Base-by-base conservation (phyloP, 2,797 vertebrate genomes). In the Zalophus californianus region DNA sequence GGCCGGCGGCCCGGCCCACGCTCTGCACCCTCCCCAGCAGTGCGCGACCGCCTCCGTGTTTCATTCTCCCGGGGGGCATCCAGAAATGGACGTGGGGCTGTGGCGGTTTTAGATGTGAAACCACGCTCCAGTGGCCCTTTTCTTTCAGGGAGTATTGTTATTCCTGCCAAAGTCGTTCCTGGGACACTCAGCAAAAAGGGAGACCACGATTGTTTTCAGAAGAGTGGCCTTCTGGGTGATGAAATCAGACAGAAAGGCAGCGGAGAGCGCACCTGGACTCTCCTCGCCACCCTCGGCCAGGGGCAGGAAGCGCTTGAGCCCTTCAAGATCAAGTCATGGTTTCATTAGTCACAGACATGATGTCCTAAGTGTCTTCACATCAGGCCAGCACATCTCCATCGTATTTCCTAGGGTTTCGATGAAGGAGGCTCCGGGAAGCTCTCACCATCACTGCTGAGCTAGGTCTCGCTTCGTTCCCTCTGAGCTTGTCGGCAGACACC, bases 1-100 rank as follows among this genome's bases (percentile, higher is more conserved):
- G 0, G 25, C 13, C 2, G 0, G 2, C 2, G 11, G 2, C 15
- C 0, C 3, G 25, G 29, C 0, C 3, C 68, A 8, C 1, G 2
- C 4, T 35, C n/a, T 1, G n/a, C 18, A 3, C 38, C 5, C 2
- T 2, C 23, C 4, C 2, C 4, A 3, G 48, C 4, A 0, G 7
- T 16, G 12, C 25, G 27, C 2, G 0, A 38, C 54, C 9, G 2
- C 7, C 58, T 78, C 41, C 13, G 25, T 6, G 20, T 62, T 50
- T 44, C 21, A 6, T 66, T 9, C 62, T 32, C 58, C 18, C 11
- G 0, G 3, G 27, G 29, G 27, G 29, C 14, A 9, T 44, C 44
- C 3, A 10, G 20, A 66, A 78, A 38, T 8, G 1, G 2, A 14
- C 1, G 2, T 20, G 21, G 3, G 32, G 3, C 1, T 8, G 16